Percentiles rank a stretch among this genome's conserved stretches.
phyloP scores from a whole-genome alignment of 2,113 vertebrate species.

The Polypterus bichir region DNA sequence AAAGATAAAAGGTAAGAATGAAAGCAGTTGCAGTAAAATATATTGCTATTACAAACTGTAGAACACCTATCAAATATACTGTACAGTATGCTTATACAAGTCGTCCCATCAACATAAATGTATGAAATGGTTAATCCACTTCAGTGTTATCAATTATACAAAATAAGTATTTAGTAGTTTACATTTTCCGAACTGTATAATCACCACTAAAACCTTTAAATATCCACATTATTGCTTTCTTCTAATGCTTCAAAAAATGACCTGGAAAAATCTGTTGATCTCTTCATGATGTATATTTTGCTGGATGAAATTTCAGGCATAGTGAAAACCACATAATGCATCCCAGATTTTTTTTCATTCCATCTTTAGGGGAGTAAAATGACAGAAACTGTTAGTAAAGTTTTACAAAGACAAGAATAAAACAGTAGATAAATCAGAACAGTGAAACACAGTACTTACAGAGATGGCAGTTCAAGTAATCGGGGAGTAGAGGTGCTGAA shows the following conservation, averaged over 20 bases:
- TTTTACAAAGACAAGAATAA: slow-evolving; percentile 5
- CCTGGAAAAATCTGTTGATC: slow-evolving; percentile 75
- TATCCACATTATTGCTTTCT: not conserved
- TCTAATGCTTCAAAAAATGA: slow-evolving; percentile 27
- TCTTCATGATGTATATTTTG: slow-evolving; percentile 73
- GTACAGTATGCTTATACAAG: no score
- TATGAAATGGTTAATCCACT: no score
- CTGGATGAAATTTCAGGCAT: slow-evolving; percentile 66
- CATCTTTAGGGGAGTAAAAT: slow-evolving; percentile 49
- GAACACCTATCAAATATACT: no score
- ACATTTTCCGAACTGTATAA: no score
- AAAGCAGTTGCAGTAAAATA: no score
- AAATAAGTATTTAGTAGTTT: no score
- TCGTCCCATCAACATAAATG: no score
- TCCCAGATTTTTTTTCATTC: slow-evolving; percentile 78
- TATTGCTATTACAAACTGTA: no score
- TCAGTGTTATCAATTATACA: no score
- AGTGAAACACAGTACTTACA: slow-evolving; percentile 54
- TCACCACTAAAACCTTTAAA: no score
- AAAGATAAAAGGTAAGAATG: no score
- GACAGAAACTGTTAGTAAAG: not conserved
- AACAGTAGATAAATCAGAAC: no score
- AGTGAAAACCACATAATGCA: slow-evolving; percentile 83
- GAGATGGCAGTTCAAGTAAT: slow-evolving; percentile 76
- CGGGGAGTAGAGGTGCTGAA: slow-evolving; percentile 64